Evolutionary conservation across 2,888 invertebrate species (phyloP).

Genomic region (Sicus ferrugineus): DNA sequence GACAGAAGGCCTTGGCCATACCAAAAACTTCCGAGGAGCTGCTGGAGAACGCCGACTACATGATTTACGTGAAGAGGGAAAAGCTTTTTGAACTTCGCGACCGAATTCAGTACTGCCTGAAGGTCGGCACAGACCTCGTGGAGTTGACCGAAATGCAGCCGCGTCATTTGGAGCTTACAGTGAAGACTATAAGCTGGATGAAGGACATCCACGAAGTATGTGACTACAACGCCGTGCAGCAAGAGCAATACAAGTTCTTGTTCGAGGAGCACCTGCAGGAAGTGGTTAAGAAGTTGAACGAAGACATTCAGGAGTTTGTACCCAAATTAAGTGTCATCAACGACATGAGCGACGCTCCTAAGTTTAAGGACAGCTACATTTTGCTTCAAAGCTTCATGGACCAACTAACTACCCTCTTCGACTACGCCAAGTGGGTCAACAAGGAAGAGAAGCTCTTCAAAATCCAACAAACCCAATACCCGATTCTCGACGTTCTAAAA

Average conservation of each 20-base stretch:
- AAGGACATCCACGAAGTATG: slow-evolving; percentile 81
- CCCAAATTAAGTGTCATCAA: slow-evolving; percentile 81
- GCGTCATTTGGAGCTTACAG: slow-evolving; percentile 81
- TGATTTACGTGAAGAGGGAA: slow-evolving; percentile 78
- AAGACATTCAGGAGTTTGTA: slow-evolving; percentile 75
- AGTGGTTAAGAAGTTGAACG: slow-evolving; percentile 75
- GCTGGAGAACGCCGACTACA: slow-evolving; percentile 81
- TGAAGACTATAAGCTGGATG: slow-evolving; percentile 85
- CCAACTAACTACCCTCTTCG: slow-evolving; percentile 77
- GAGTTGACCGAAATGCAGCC: slow-evolving; percentile 78
- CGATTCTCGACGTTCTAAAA: slow-evolving; percentile 81
- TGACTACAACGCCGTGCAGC: slow-evolving; percentile 77
- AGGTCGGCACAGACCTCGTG: slow-evolving; percentile 73
- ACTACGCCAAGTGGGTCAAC: slow-evolving; percentile 85
- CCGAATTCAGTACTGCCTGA: slow-evolving; percentile 74
- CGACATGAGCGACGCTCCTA: slow-evolving; percentile 82
- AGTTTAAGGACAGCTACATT: slow-evolving; percentile 81
- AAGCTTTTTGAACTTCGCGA: slow-evolving; percentile 75
- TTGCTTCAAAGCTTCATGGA: slow-evolving; percentile 79
- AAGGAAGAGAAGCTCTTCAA: slow-evolving; percentile 86
- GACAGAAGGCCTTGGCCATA: slow-evolving; percentile 72
- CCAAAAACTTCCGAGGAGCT: slow-evolving; percentile 84
- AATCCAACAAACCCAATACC: slow-evolving; percentile 78
- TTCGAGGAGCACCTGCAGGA: slow-evolving; percentile 82
- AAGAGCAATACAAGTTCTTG: slow-evolving; percentile 82